These are phyloP conservation scores for Stigmatopora nigra DNA, from an alignment of 2,113 vertebrate species.

Conservation along the genomic window DNA sequence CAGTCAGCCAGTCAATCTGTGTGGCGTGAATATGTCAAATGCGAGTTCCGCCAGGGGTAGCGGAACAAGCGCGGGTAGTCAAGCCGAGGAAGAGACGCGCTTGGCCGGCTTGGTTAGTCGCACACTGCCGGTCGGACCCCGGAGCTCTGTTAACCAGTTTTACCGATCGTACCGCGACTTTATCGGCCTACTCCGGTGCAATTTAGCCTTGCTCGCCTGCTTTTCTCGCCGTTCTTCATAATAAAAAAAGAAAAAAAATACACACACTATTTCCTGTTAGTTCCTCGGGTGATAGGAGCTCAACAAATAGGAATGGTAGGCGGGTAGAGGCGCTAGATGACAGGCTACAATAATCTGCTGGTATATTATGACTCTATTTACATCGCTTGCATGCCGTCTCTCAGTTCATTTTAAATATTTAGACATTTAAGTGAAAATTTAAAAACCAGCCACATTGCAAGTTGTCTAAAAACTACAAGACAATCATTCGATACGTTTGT, in stretches of 20 bases:
- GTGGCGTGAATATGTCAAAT: constrained; percentile 90
- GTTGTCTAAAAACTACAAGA: neutral
- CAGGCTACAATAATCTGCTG: constrained; percentile 3
- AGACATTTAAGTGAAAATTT: neutral
- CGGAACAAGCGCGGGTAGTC: constrained; percentile 26
- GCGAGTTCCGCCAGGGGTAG: constrained; percentile 55
- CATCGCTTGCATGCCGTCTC: neutral
- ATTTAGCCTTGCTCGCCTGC: neutral
- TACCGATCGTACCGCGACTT: neutral
- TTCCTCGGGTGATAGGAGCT: constrained; percentile 25
- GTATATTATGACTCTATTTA: neutral
- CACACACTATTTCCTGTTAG: constrained; percentile 25
- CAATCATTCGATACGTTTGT: neutral
- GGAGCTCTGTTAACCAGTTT: neutral
- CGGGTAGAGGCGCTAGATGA: constrained; percentile 27
- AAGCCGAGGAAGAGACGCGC: constrained; percentile 30
- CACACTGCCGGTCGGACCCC: constrained; percentile 14
- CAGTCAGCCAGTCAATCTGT: constrained; percentile 18
- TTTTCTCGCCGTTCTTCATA: too few species aligned
- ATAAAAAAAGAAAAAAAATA: too few species aligned
- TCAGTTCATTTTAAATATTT: neutral
- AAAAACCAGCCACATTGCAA: neutral
- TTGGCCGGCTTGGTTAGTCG: constrained; percentile 15
- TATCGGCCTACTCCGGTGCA: neutral
- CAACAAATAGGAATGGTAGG: constrained; percentile 24